Conservation (phyloP, 2,888 invertebrate species). For the Ceratothoa steindachneri region DNA sequence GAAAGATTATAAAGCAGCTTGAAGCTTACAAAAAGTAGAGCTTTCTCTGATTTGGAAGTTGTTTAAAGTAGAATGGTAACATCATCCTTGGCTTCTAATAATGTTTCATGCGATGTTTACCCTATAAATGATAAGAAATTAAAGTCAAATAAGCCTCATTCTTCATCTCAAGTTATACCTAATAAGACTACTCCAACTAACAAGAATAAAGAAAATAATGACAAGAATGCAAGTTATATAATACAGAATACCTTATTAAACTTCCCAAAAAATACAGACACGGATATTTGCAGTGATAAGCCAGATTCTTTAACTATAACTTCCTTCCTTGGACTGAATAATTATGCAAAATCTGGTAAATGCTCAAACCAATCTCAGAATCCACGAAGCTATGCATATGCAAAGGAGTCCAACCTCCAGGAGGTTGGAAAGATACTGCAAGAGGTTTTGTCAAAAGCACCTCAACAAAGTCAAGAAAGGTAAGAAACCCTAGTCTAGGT, state of each 20-base stretch:
- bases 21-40: neutral
- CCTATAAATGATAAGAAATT: slow-evolving; percentile 6
- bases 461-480: neutral
- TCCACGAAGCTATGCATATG: neutral
- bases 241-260: neutral
- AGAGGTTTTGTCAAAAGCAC: neutral
- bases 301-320: neutral
- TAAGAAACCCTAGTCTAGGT: neutral
- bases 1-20: too few relatives aligned
- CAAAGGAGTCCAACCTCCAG: neutral
- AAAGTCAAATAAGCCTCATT: neutral
- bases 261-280: neutral
- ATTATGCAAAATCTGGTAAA: too few relatives aligned
- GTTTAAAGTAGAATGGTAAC: slow-evolving; percentile 2
- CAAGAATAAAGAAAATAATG: neutral
- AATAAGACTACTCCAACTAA: neutral
- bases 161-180: neutral
- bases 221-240: neutral
- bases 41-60: neutral
- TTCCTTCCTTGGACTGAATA: too few relatives aligned
- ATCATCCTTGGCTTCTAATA: slow-evolving; percentile 1
- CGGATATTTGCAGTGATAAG: neutral
- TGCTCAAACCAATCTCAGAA: neutral
- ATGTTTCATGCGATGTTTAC: slow-evolving; percentile 1
- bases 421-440: neutral